phyloP scores from a whole-genome alignment of 2,888 invertebrate species.

The Drosophila mercatorum region DNA sequence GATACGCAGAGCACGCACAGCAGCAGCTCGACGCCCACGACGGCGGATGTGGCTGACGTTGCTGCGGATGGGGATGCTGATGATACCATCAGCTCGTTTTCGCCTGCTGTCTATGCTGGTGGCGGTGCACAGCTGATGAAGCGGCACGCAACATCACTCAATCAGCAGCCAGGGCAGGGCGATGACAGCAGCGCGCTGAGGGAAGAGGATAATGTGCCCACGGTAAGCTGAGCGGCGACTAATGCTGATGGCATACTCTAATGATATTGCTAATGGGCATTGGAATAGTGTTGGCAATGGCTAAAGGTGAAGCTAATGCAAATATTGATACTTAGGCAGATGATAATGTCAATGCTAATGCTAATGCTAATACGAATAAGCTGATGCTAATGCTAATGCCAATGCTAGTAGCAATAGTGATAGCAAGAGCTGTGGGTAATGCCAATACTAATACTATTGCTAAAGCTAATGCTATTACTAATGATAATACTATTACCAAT shows the following conservation, averaged over 20 bases:
- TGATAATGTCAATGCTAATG: background rate
- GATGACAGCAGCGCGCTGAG: slow-evolving; percentile 50
- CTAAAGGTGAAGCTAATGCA: background rate
- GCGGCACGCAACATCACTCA: slow-evolving; percentile 38
- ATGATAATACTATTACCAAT: background rate
- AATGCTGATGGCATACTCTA: background rate
- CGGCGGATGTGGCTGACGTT: slow-evolving; percentile 82
- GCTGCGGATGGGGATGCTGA: slow-evolving; percentile 26
- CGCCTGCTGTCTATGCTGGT: slow-evolving; percentile 46
- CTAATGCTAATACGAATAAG: background rate
- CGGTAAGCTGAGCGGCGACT: slow-evolving; percentile 59
- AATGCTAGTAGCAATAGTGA: background rate
- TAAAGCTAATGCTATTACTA: background rate
- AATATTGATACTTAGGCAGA: too few species aligned
- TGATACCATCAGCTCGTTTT: slow-evolving; percentile 59
- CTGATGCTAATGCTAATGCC: background rate
- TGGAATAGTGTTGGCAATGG: background rate
- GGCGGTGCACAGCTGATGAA: slow-evolving; percentile 43
- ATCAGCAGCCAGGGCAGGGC: slow-evolving; percentile 53
- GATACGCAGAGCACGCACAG: slow-evolving; percentile 71
- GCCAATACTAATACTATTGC: background rate
- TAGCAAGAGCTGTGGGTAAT: background rate
- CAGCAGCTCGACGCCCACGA: slow-evolving; percentile 82
- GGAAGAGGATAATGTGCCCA: slow-evolving; percentile 73
- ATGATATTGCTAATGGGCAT: background rate